phyloP scores from a whole-genome alignment of 1,140 invertebrate genomes.

The Thereuonema tuberculata region DNA sequence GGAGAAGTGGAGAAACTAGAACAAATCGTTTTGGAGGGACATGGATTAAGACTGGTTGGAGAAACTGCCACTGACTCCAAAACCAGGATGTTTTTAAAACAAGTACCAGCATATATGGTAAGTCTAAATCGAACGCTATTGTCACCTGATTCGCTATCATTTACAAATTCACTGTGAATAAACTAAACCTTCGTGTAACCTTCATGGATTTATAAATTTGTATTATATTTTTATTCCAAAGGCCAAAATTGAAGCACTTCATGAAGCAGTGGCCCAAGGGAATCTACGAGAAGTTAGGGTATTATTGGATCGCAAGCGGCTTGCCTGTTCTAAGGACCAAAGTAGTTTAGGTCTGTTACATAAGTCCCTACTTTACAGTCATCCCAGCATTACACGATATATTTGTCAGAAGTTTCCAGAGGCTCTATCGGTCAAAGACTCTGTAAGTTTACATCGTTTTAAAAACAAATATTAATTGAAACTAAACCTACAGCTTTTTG shows the following conservation, averaged over 20 bases:
- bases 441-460: slow-evolving; percentile 39
- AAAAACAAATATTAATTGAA: too few relatives aligned
- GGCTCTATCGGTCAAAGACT: slow-evolving; percentile 56
- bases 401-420: slow-evolving; percentile 56
- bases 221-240: slow-evolving; percentile 15
- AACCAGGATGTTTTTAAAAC: slow-evolving; percentile 48
- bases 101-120: slow-evolving; percentile 52
- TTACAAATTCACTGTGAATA: too few relatives aligned
- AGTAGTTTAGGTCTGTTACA: slow-evolving; percentile 59
- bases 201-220: too few relatives aligned
- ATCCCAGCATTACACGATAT: slow-evolving; percentile 54
- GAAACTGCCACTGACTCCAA: slow-evolving; percentile 49
- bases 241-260: slow-evolving; percentile 36
- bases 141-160: too few relatives aligned
- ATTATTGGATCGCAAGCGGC: slow-evolving; percentile 44
- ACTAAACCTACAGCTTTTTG: too few relatives aligned
- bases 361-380: slow-evolving; percentile 61
- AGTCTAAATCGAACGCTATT: slow-evolving; percentile 12
- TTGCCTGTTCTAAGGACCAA: slow-evolving; percentile 52
- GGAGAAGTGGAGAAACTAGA: slow-evolving; percentile 61
- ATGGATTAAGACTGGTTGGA: slow-evolving; percentile 52
- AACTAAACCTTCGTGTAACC: too few relatives aligned
- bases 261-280: slow-evolving; percentile 51
- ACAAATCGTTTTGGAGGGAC: slow-evolving; percentile 58
- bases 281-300: slow-evolving; percentile 46